phyloP scores from a whole-genome alignment of 1,140 invertebrate species.

The Trissolcus basalis region DNA sequence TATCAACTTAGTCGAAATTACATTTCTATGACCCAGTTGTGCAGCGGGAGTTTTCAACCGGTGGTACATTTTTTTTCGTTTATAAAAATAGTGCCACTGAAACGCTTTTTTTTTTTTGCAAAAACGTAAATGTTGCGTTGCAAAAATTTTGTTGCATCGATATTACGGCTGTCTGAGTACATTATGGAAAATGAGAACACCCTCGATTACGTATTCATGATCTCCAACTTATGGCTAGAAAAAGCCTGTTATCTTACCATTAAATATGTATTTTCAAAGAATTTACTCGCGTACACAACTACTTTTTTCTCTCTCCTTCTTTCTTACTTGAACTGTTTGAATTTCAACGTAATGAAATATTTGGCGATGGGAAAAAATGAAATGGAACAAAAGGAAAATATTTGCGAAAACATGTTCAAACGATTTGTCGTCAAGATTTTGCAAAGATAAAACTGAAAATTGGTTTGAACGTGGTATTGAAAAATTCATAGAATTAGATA shows the following conservation, averaged over 20 bases:
- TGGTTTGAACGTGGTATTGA: background rate
- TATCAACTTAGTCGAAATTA: background rate
- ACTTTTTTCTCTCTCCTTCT: background rate
- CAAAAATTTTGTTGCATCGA: background rate
- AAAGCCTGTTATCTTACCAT: conserved; percentile 6
- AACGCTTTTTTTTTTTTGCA: too few relatives aligned
- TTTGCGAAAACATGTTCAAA: too few relatives aligned
- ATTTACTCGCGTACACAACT: background rate
- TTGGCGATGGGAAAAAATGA: too few relatives aligned
- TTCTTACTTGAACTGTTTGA: too few relatives aligned
- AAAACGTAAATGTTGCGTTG: background rate
- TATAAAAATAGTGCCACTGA: too few relatives aligned
- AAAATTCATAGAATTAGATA: too few relatives aligned
- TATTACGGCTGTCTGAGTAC: background rate
- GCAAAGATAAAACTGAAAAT: too few relatives aligned
- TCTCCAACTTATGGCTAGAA: conserved; percentile 3
- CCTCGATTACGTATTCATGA: conserved; percentile 13
- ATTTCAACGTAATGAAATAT: too few relatives aligned
- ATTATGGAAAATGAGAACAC: conserved; percentile 5
- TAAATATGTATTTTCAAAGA: conserved; percentile 4
- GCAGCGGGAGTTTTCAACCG: too few relatives aligned
- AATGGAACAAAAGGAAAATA: too few relatives aligned
- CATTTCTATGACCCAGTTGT: background rate
- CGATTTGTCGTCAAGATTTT: too few relatives aligned
- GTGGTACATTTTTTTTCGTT: too few relatives aligned